Evolutionary conservation across 1,140 invertebrate genomes (phyloP).

Genomic region (Heliothis virescens): DNA sequence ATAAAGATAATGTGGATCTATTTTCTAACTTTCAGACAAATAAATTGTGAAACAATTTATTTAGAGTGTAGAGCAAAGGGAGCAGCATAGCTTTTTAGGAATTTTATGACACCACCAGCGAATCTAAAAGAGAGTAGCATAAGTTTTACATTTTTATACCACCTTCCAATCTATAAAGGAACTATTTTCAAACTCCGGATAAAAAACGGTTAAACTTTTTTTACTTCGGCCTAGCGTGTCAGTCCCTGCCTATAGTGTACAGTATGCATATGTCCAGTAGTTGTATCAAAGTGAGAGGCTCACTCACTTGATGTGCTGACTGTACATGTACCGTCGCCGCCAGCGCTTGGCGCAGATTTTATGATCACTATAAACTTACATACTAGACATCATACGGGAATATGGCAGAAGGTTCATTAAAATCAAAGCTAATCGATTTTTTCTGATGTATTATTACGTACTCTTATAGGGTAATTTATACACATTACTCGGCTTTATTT

Average conservation of each 20-base stretch:
- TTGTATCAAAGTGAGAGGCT: constrained; percentile 6
- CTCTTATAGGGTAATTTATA: too few relatives aligned
- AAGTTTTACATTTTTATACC: too few relatives aligned
- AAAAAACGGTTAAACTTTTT: not conserved
- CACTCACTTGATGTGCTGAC: constrained; percentile 16
- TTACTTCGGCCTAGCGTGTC: not conserved
- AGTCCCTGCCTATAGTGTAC: not conserved
- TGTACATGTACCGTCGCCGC: not conserved
- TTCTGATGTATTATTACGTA: not conserved
- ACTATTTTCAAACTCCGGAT: not conserved
- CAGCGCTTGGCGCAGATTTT: constrained; percentile 28
- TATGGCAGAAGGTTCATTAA: not conserved
- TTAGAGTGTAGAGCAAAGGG: too few relatives aligned
- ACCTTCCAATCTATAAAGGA: too few relatives aligned
- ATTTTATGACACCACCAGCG: too few relatives aligned
- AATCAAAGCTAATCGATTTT: not conserved
- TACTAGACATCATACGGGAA: not conserved
- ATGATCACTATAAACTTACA: constrained; percentile 38
- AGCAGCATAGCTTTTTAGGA: too few relatives aligned
- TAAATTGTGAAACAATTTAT: too few relatives aligned
- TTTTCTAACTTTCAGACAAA: too few relatives aligned
- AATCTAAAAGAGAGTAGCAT: too few relatives aligned
- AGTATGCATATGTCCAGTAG: not conserved
- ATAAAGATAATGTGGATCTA: too few relatives aligned
- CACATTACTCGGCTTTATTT: too few relatives aligned